Conservation (phyloP, 1,140 invertebrate genomes). For the Cotesia chilonis region DNA sequence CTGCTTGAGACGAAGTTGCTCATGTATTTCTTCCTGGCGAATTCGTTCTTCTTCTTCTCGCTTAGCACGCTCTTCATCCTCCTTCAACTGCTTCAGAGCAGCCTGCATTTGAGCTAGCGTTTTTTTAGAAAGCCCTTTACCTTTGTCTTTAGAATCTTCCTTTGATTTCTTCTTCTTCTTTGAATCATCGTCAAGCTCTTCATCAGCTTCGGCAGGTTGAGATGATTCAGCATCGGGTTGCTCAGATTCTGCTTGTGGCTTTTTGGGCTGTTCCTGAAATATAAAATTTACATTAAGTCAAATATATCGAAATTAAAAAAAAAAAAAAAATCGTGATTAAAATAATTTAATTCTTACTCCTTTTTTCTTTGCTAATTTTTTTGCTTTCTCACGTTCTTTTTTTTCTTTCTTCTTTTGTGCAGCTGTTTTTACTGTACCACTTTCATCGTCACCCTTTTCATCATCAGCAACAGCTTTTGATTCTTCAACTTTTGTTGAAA, state of each 20-base stretch:
- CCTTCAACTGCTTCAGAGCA: constrained; percentile 81
- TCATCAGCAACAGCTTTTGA: constrained; percentile 61
- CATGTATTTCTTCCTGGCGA: constrained; percentile 77
- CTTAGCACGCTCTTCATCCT: constrained; percentile 84
- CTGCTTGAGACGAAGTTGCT: constrained; percentile 77
- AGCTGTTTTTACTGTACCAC: constrained; percentile 78
- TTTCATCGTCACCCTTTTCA: constrained; percentile 62
- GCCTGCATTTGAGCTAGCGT: constrained; percentile 90
- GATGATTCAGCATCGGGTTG: constrained; percentile 52
- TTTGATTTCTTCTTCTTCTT: constrained; percentile 68
- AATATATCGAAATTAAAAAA: constrained; percentile 14
- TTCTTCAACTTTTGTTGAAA: constrained; percentile 56
- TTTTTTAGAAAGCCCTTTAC: constrained; percentile 78
- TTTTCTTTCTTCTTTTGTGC: constrained; percentile 89
- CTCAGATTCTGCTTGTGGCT: constrained; percentile 56
- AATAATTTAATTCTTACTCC: constrained; percentile 44
- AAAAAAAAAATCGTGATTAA: not conserved
- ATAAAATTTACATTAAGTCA: not conserved
- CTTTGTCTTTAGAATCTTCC: constrained; percentile 62
- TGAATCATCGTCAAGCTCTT: constrained; percentile 70
- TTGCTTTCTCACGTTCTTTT: constrained; percentile 83
- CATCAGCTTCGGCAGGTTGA: constrained; percentile 67
- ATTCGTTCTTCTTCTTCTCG: constrained; percentile 85
- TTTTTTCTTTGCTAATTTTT: constrained; percentile 74
- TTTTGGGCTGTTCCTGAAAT: constrained; percentile 56